A percentile compares a stretch with the other conserved stretches of the same genome.
Conservation (phyloP, 2,888 invertebrate genomes). For the Noctua pronuba region DNA sequence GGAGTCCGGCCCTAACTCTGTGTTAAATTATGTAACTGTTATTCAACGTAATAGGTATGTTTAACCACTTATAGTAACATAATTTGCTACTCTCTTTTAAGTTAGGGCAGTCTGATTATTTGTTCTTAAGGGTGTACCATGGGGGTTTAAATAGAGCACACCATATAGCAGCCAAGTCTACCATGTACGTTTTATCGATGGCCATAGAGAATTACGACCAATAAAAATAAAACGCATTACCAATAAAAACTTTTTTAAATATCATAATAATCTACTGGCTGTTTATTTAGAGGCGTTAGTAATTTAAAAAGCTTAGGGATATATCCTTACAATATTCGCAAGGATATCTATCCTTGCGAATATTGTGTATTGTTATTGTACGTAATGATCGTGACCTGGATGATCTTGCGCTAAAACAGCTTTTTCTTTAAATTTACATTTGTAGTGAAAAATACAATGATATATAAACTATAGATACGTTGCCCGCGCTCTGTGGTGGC, state of each 20-base stretch:
- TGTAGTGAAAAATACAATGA: too few relatives aligned
- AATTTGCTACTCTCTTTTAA: constrained; percentile 7
- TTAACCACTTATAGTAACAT: constrained; percentile 1
- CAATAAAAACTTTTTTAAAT: constrained; percentile 12
- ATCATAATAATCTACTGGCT: background rate
- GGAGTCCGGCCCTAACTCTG: too few relatives aligned
- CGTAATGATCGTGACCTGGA: too few relatives aligned
- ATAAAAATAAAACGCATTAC: constrained; percentile 75
- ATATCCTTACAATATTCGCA: background rate
- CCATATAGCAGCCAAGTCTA: constrained; percentile 17
- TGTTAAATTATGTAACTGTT: background rate
- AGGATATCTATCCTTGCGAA: too few relatives aligned
- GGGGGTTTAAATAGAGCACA: constrained; percentile 24
- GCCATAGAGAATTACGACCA: constrained; percentile 72
- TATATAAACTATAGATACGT: too few relatives aligned
- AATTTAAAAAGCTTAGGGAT: background rate
- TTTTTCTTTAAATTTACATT: constrained; percentile 23
- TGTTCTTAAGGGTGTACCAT: background rate
- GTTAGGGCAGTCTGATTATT: background rate
- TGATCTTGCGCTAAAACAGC: background rate
- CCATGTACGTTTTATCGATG: constrained; percentile 54
- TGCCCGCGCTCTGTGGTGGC: too few relatives aligned
- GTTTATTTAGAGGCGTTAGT: constrained; percentile 11
- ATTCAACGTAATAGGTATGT: background rate
- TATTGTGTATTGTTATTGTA: too few relatives aligned